These are phyloP conservation scores for Copidosoma floridanum DNA, from an alignment of 1,140 invertebrate genomes.

Conservation along the genomic window DNA sequence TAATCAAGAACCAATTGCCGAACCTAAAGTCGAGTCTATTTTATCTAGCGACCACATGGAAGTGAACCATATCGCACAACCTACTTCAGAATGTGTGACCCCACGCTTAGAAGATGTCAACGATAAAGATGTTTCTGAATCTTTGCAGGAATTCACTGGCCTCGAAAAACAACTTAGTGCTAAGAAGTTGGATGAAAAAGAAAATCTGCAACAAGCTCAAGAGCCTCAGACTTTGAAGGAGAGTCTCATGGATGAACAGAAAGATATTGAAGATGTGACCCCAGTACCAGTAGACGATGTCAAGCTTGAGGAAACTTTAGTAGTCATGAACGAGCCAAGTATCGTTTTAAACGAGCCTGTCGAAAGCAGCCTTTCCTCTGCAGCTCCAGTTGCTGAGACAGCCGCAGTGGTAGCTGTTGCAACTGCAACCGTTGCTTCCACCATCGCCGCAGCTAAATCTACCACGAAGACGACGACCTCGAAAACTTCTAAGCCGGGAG, in stretches of 20 bases:
- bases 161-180: constrained; percentile 36
- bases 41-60: no score
- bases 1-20: background rate
- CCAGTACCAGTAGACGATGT: background rate
- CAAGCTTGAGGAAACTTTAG: background rate
- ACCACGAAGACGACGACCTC: constrained; percentile 39
- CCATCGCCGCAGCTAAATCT: constrained; percentile 28
- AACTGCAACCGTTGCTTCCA: constrained; percentile 26
- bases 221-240: constrained; percentile 28
- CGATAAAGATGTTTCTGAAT: constrained; percentile 36
- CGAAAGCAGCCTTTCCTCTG: constrained; percentile 19
- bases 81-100: no score
- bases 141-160: constrained; percentile 44
- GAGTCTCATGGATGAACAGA: constrained; percentile 24
- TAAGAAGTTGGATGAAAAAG: background rate
- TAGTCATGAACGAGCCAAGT: constrained; percentile 2
- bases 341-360: background rate
- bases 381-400: constrained; percentile 37
- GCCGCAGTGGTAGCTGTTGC: constrained; percentile 28
- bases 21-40: no score
- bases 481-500: constrained; percentile 34
- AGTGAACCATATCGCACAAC: no score
- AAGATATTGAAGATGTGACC: constrained; percentile 27
- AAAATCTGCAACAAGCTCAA: constrained; percentile 14
- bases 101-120: no score